Evolutionary conservation across 2,888 invertebrate species (phyloP), one percentile per base, ranked within the genome.

Genomic region (Troilus luridus): DNA sequence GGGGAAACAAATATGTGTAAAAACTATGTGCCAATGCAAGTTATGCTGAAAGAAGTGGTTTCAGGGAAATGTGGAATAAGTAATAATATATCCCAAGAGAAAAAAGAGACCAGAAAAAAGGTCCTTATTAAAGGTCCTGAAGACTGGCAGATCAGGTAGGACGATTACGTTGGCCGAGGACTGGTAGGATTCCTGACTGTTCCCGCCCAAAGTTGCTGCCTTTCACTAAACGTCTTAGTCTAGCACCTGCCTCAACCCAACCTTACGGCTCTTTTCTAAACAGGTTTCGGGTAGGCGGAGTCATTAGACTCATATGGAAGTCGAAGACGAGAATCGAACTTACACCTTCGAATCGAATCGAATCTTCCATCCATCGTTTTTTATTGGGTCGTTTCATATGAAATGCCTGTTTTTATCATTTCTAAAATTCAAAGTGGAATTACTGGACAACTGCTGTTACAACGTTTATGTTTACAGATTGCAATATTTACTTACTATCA

Each of bases 171-270:
- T 27, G 5, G 24, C 11, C 2, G 67, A 67, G 27, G 72, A 72
- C 72, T 27, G 27, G 72, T 72, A 27, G 72, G 27, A 72, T 72
- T 72, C 72, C 72, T 14, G 14, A 27, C 24, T 72, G 72, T 24
- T 19, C 24, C 72, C 72, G 72, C 72, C 72, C 72, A 72, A 72
- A 72, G 11, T 21, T 14, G 21, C 17, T 60, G 21, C 72, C 27
- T 72, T 27, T 72, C 24, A 72, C 72, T 11, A n/a, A 67, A 67
- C 64, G 24, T n/a, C 64, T 62, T 64, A 64, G 64, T 64, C 64
- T 72, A 14, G 24, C 27, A 72, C 72, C 72, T 72, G 72, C 72
- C 72, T 72, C 72, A 72, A 72, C 72, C 12, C 72, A 27, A 27
- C 27, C 9, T 64, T 11, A 11, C 10, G n/a, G 64, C 8, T 64